Evolutionary conservation across 2,797 vertebrate genomes (phyloP).

Genomic region (Sebastes vulpes): DNA sequence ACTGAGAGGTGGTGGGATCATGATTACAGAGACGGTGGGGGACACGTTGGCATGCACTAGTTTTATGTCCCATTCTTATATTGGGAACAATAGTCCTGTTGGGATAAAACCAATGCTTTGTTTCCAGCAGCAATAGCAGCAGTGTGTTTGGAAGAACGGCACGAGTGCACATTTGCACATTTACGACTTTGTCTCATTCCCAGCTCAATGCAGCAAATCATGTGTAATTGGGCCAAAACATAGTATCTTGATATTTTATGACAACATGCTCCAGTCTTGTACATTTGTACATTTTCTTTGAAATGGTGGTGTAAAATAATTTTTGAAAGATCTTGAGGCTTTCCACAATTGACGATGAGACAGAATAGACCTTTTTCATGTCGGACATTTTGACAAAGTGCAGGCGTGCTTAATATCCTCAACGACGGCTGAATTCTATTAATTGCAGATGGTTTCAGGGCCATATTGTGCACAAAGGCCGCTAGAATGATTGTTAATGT

Average conservation of each 20-base stretch:
- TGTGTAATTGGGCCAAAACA: neutral
- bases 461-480: neutral
- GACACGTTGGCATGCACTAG: neutral
- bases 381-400: neutral
- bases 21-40: neutral
- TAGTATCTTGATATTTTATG: neutral
- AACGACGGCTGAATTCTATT: neutral
- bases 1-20: neutral
- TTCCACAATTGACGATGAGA: neutral
- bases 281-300: neutral
- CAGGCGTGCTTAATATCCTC: neutral
- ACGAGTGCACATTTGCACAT: neutral
- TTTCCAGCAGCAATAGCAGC: constrained; percentile 18
- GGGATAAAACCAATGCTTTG: constrained; percentile 8
- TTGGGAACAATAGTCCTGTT: neutral
- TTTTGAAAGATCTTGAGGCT: neutral
- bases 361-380: neutral
- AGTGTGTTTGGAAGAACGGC: constrained; percentile 19
- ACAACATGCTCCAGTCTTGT: neutral
- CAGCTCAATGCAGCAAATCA: neutral
- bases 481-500: neutral
- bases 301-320: neutral
- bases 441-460: neutral
- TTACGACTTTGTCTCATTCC: neutral
- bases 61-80: constrained; percentile 13